phyloP scores from a whole-genome alignment of 2,113 vertebrate genomes.

The Hemicordylus capensis region DNA sequence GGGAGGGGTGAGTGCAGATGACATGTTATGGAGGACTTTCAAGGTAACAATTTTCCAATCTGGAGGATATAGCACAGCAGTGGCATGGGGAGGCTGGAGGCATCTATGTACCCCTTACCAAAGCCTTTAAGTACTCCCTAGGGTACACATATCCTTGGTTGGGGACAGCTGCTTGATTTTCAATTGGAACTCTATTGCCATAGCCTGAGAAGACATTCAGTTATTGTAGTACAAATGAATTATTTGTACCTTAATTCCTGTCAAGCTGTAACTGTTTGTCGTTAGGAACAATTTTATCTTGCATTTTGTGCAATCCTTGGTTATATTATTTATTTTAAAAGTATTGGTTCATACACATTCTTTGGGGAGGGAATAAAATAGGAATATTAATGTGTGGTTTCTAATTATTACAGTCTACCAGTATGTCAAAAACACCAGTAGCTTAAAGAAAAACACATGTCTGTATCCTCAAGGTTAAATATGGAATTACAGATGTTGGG shows the following conservation, averaged over 20 bases:
- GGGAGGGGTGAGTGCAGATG: no score
- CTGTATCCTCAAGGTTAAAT: background rate
- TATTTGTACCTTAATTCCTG: background rate
- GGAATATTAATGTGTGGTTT: conserved; percentile 12
- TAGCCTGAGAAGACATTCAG: no score
- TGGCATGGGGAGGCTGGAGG: no score
- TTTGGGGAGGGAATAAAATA: background rate
- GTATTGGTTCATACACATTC: background rate
- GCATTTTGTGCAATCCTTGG: background rate
- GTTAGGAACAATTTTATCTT: background rate
- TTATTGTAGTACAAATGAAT: background rate
- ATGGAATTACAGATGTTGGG: background rate
- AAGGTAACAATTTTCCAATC: no score
- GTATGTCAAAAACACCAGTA: background rate
- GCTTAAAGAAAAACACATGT: conserved; percentile 13
- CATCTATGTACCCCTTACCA: no score
- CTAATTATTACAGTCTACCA: background rate
- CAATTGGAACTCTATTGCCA: background rate
- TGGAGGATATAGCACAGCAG: no score
- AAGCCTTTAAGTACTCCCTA: no score
- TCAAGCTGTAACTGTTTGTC: background rate
- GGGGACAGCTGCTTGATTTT: no score
- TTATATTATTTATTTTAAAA: conserved; percentile 4
- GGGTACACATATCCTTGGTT: no score
- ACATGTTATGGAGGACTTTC: no score